Conservation (phyloP, 2,113 vertebrate genomes). For the Xyliphius kryptos region DNA sequence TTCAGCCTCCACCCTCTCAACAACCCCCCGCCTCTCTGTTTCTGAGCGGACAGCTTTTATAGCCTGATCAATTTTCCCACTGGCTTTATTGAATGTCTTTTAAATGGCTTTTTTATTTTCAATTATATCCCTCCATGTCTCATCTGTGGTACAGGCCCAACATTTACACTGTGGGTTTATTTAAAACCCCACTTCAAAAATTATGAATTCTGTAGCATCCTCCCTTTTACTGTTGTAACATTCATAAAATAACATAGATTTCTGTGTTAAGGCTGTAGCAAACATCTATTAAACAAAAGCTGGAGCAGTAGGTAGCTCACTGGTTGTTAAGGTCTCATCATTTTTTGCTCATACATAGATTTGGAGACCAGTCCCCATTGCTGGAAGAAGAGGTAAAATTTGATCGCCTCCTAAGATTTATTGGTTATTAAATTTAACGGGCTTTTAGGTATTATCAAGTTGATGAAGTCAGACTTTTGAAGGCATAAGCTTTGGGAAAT, state of each 20-base stretch:
- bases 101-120: conserved; percentile 66
- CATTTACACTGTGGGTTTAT: conserved; percentile 54
- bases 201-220: conserved; percentile 55
- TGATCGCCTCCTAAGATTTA: conserved; percentile 62
- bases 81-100: conserved; percentile 65
- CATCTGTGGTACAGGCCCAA: conserved; percentile 42
- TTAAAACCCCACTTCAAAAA: conserved; percentile 62
- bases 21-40: conserved; percentile 5
- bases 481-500: conserved; percentile 58
- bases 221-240: conserved; percentile 18
- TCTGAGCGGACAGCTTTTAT: conserved; percentile 51
- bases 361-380: conserved; percentile 21
- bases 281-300: conserved; percentile 46
- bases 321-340: conserved; percentile 29
- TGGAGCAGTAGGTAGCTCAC: conserved; percentile 15
- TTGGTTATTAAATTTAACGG: conserved; percentile 65
- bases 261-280: conserved; percentile 31
- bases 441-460: conserved; percentile 56
- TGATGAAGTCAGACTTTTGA: conserved; percentile 62
- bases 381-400: conserved; percentile 52
- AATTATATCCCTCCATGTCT: conserved; percentile 56
- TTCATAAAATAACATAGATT: conserved; percentile 38
- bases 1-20: conserved; percentile 28
- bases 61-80: conserved; percentile 63
- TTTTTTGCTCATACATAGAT: conserved; percentile 2